Evolutionary conservation across 2,797 vertebrate genomes (phyloP).

Genomic region (Oreonectes daqikongensis): DNA sequence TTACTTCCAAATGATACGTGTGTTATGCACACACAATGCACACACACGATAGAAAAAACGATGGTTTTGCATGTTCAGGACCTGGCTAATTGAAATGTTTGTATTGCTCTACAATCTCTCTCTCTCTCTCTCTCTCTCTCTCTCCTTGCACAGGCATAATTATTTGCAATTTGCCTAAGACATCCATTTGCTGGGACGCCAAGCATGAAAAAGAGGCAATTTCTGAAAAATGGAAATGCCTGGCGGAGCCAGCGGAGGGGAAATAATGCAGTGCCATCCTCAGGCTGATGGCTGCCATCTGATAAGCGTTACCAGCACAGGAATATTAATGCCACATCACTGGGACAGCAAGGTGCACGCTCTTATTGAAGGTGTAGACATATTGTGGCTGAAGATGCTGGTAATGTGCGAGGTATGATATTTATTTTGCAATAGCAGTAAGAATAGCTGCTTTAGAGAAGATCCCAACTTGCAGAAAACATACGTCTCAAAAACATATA

Average conservation of each 20-base stretch:
- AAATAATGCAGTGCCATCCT: constrained; percentile 92
- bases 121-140: constrained; percentile 73
- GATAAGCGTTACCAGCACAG: constrained; percentile 85
- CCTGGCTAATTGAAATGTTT: constrained; percentile 97
- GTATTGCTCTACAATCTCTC: constrained; percentile 85
- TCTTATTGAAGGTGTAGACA: constrained; percentile 84
- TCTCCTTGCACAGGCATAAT: constrained; percentile 91
- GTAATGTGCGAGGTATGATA: constrained; percentile 52
- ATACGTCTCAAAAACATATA: not conserved
- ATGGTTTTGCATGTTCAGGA: constrained; percentile 80
- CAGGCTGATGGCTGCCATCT: constrained; percentile 86
- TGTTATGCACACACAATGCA: constrained; percentile 26
- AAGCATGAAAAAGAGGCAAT: constrained; percentile 99
- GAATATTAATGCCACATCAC: constrained; percentile 86
- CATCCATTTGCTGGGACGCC: constrained; percentile 99
- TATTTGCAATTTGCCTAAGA: constrained; percentile 99
- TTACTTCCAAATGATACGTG: constrained; percentile 31
- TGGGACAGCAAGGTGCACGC: constrained; percentile 77
- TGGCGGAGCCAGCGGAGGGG: constrained; percentile 88
- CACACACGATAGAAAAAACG: constrained; percentile 21
- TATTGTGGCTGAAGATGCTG: constrained; percentile 75
- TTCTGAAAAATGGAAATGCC: constrained; percentile 94
- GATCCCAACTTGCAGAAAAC: not conserved
- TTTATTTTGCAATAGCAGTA: constrained; percentile 38
- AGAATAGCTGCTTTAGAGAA: constrained; percentile 1